Evolutionary conservation across 2,113 vertebrate genomes (phyloP).

Genomic region (Siniperca knerii): DNA sequence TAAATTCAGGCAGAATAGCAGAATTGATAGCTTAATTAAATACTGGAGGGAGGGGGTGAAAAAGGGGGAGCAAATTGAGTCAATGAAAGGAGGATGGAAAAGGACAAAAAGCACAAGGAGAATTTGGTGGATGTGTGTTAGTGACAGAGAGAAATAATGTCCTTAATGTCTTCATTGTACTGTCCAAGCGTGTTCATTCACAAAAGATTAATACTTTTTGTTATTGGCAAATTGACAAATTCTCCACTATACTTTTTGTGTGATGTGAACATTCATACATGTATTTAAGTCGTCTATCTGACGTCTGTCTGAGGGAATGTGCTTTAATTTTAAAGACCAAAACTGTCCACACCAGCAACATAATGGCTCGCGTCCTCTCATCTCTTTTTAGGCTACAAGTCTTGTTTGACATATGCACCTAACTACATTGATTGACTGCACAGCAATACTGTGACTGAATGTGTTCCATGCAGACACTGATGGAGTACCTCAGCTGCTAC

Average conservation of each 20-base stretch:
- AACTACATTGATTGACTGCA: neutral
- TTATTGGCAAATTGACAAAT: neutral
- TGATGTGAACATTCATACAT: neutral
- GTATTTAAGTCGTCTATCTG: neutral
- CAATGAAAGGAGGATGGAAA: conserved; percentile 30
- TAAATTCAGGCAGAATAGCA: conserved; percentile 52
- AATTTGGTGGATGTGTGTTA: neutral
- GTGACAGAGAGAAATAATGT: neutral
- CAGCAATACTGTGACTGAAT: neutral
- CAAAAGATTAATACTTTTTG: neutral
- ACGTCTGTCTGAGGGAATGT: neutral
- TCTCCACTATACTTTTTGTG: neutral
- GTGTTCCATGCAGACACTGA: neutral
- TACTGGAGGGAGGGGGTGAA: conserved; percentile 4
- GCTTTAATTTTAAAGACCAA: neutral
- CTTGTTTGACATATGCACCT: neutral
- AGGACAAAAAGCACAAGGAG: conserved; percentile 1
- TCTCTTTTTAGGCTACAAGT: neutral
- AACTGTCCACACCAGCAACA: no score
- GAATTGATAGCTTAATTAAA: conserved; percentile 71
- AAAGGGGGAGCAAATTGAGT: conserved; percentile 27
- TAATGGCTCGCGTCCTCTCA: neutral
- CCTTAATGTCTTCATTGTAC: neutral
- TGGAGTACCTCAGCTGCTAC: neutral
- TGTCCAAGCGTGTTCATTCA: neutral